A percentile compares a stretch with the other conserved stretches of the same genome.
Evolutionary conservation across 2,113 vertebrate genomes (phyloP).

Genomic region (Sigmodon hispidus): DNA sequence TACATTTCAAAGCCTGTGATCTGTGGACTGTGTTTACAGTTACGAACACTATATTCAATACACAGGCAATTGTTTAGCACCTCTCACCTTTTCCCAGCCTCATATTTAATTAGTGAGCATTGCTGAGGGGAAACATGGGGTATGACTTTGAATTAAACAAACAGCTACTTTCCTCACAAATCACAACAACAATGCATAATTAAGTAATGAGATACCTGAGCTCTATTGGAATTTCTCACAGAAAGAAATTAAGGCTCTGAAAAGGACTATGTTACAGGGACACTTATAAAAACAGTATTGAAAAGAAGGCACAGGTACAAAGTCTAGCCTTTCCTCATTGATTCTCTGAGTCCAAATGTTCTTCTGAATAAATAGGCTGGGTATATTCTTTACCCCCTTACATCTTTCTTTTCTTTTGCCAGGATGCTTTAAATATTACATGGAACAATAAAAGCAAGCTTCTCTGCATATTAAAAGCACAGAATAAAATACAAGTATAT

Average conservation of each 20-base stretch:
- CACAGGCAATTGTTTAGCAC: conserved; percentile 76
- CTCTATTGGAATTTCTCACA: not conserved
- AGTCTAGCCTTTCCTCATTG: not conserved
- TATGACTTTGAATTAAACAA: conserved; percentile 59
- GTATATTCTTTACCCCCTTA: accelerated
- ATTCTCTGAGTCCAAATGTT: not conserved
- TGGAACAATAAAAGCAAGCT: not conserved
- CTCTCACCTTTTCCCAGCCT: conserved; percentile 75
- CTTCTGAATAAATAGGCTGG: not conserved
- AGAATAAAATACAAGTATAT: not conserved
- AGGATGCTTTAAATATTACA: not conserved
- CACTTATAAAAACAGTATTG: accelerated
- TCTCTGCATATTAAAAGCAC: not conserved
- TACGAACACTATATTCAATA: conserved; percentile 74
- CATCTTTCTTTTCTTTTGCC: no score
- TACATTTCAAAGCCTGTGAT: conserved; percentile 77
- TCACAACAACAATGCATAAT: conserved; percentile 60
- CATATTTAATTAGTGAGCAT: conserved; percentile 66
- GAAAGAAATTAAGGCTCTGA: not conserved
- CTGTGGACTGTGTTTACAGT: conserved; percentile 70
- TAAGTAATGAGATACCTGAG: conserved; percentile 36
- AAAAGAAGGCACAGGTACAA: not conserved
- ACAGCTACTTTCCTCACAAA: conserved; percentile 39
- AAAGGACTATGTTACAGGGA: not conserved
- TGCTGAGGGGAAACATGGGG: not conserved